Evolutionary conservation across 2,888 invertebrate species (phyloP).

Genomic region (Heliconius aoede): DNA sequence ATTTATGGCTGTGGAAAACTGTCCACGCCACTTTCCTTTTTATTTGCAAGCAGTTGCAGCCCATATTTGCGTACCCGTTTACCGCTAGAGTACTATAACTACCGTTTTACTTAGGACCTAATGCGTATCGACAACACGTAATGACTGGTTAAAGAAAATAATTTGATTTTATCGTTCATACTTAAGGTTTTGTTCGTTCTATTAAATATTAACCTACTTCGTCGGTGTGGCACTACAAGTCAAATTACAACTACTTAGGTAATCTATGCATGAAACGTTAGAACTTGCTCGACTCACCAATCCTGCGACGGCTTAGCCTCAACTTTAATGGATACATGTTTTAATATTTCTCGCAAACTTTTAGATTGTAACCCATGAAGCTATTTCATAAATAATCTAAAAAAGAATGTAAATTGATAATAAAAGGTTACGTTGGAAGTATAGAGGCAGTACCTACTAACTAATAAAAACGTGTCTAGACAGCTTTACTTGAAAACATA

Average conservation of each 20-base stretch:
- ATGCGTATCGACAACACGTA: slow-evolving; percentile 49
- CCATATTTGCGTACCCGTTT: slow-evolving; percentile 30
- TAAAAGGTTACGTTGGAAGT: background rate
- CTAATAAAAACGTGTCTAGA: slow-evolving; percentile 16
- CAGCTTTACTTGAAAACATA: slow-evolving; percentile 2
- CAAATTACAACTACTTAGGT: slow-evolving; percentile 38
- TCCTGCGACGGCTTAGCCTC: slow-evolving; percentile 3
- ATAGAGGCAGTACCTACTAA: background rate
- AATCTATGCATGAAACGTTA: slow-evolving; percentile 37
- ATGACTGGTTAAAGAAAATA: slow-evolving; percentile 46
- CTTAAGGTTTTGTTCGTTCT: slow-evolving; percentile 38
- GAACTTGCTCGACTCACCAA: slow-evolving; percentile 28
- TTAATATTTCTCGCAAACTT: slow-evolving; percentile 7
- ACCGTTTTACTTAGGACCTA: slow-evolving; percentile 46
- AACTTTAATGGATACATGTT: slow-evolving; percentile 9
- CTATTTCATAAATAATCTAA: background rate
- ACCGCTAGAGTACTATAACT: slow-evolving; percentile 41
- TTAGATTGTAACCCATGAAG: background rate
- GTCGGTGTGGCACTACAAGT: slow-evolving; percentile 36
- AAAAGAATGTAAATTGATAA: background rate
- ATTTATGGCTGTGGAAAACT: slow-evolving; percentile 45
- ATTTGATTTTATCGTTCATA: slow-evolving; percentile 44
- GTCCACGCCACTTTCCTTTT: slow-evolving; percentile 44
- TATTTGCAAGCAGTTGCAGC: slow-evolving; percentile 39
- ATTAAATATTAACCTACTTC: slow-evolving; percentile 47